A percentile compares a stretch with the other conserved stretches of the same genome.
These are phyloP conservation scores for Knipowitschia caucasica DNA, from an alignment of 2,797 vertebrate species.

Conservation along the genomic window DNA sequence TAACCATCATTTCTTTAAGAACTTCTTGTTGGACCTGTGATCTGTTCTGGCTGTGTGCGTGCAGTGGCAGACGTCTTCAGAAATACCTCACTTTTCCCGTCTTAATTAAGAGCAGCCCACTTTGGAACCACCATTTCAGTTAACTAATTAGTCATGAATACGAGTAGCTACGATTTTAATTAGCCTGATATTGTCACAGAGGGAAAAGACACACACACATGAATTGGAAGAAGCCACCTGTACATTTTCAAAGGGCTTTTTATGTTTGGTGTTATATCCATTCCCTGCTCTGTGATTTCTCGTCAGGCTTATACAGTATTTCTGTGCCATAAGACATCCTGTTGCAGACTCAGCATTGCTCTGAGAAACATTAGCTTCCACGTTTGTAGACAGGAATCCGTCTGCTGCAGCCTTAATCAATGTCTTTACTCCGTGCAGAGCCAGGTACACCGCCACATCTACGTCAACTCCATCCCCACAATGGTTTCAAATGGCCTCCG, in stretches of 20 bases:
- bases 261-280: too few species aligned
- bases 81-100: conserved; percentile 46
- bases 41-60: not conserved
- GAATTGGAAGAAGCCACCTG: too few species aligned
- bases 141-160: conserved; percentile 67
- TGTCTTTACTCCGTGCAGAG: conserved; percentile 60
- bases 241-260: conserved; percentile 21
- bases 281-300: too few species aligned
- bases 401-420: conserved; percentile 59
- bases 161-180: conserved; percentile 69
- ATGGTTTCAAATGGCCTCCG: not conserved
- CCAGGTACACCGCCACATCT: conserved; percentile 20
- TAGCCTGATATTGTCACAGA: conserved; percentile 51
- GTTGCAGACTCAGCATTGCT: too few species aligned
- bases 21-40: not conserved
- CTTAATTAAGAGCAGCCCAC: conserved; percentile 66
- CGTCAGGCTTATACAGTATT: too few species aligned
- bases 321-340: too few species aligned
- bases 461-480: not conserved
- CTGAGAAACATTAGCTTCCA: too few species aligned
- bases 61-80: conserved; percentile 20
- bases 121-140: conserved; percentile 60
- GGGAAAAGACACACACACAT: conserved; percentile 26
- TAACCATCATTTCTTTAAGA: too few species aligned
- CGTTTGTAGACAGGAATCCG: too few species aligned